phyloP scores from a whole-genome alignment of 2,888 invertebrate genomes.

The Nowickia ferox region DNA sequence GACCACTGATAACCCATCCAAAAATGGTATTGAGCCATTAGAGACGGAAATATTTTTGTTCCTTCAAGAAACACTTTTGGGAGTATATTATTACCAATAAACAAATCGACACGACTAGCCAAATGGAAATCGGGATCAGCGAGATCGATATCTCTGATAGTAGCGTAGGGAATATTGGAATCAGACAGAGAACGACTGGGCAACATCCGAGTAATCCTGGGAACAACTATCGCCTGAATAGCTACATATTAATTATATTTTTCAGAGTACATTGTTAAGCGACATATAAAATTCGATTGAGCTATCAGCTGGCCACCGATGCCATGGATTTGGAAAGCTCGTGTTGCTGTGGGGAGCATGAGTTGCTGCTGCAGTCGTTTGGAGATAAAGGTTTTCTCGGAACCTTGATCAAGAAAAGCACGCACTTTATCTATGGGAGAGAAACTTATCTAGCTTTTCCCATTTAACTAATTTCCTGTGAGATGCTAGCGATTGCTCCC shows the following conservation, averaged over 20 bases:
- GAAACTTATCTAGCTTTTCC: too few relatives aligned
- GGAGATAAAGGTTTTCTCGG: background rate
- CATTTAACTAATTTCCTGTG: too few relatives aligned
- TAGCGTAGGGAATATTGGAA: too few relatives aligned
- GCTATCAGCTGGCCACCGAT: background rate
- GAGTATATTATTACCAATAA: background rate
- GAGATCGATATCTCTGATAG: background rate
- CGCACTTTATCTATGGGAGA: too few relatives aligned
- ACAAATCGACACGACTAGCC: background rate
- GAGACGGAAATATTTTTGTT: background rate
- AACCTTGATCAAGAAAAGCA: background rate
- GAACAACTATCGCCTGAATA: too few relatives aligned
- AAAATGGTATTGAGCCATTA: background rate
- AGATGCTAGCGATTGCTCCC: too few relatives aligned
- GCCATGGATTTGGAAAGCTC: background rate
- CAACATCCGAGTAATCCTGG: too few relatives aligned
- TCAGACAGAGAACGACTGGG: too few relatives aligned
- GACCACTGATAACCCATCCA: background rate
- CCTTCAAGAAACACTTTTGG: background rate
- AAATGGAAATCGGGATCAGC: background rate
- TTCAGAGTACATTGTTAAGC: background rate
- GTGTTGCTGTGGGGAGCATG: background rate
- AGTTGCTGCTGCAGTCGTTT: background rate
- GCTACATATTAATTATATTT: background rate
- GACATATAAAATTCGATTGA: background rate